These are phyloP conservation scores for Apodemia hepburni DNA, from an alignment of 2,888 invertebrate species.

Conservation along the genomic window DNA sequence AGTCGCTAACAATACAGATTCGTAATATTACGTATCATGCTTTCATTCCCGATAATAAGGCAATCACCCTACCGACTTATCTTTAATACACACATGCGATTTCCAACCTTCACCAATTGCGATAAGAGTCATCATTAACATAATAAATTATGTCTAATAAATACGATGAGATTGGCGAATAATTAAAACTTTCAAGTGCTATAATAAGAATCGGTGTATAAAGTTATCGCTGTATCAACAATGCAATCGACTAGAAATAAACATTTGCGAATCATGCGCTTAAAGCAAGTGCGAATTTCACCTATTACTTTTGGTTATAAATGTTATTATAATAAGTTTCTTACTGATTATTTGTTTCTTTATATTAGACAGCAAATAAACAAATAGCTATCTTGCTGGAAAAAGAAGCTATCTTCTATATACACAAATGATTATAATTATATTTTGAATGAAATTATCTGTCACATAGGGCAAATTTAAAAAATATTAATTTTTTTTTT, in stretches of 20 bases:
- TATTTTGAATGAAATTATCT: too few species aligned
- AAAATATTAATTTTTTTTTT: too few species aligned
- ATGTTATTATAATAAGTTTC: conserved; percentile 1
- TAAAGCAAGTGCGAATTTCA: conserved; percentile 27
- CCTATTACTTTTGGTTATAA: conserved; percentile 5
- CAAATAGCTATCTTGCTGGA: too few species aligned
- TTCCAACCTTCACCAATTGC: conserved; percentile 16
- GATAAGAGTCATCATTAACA: conserved; percentile 15
- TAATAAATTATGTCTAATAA: conserved; percentile 32
- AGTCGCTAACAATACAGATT: conserved; percentile 52
- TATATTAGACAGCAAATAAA: too few species aligned
- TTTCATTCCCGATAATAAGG: conserved; percentile 40
- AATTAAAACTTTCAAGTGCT: conserved; percentile 65
- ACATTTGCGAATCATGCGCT: conserved; percentile 25
- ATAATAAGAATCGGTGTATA: conserved; percentile 43
- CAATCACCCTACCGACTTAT: conserved; percentile 28
- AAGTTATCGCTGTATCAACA: conserved; percentile 38
- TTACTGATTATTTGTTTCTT: too few species aligned
- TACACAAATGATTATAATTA: too few species aligned
- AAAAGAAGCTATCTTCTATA: too few species aligned
- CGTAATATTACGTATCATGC: conserved; percentile 56
- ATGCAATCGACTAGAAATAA: conserved; percentile 37
- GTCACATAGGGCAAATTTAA: too few species aligned
- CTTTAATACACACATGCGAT: conserved; percentile 21
- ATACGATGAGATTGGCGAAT: conserved; percentile 44